phyloP scores from a whole-genome alignment of 2,797 vertebrate species.

The Labeo calbasu region DNA sequence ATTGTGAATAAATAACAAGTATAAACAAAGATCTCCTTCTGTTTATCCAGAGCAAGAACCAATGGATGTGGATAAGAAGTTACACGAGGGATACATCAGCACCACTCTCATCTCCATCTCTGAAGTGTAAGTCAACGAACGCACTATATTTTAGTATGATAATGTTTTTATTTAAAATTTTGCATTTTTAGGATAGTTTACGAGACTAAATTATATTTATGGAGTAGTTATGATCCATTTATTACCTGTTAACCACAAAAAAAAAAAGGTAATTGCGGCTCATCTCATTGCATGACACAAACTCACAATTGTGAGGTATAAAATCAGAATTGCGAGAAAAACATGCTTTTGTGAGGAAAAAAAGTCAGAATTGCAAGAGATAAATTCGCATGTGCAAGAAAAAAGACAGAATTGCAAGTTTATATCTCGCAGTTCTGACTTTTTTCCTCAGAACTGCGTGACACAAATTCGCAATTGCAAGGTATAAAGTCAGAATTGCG shows the following conservation, averaged over 20 bases:
- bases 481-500: no score
- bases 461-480: no score
- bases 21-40: not conserved
- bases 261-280: no score
- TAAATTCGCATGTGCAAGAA: no score
- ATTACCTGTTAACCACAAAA: not conserved
- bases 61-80: conserved; percentile 85
- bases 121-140: conserved; percentile 89
- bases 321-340: no score
- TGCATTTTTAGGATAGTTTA: not conserved
- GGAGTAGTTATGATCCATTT: not conserved
- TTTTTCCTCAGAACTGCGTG: no score
- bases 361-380: no score
- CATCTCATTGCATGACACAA: no score
- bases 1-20: not conserved
- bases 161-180: not conserved
- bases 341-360: no score
- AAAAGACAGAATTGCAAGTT: no score
- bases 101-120: conserved; percentile 96
- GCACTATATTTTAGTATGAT: not conserved
- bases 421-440: no score
- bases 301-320: no score
- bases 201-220: not conserved
- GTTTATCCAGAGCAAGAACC: conserved; percentile 82
- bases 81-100: conserved; percentile 87